Evolutionary conservation across 1,140 invertebrate species (phyloP), one percentile per base, ranked within the genome.

Genomic region (Ephestia elutella): DNA sequence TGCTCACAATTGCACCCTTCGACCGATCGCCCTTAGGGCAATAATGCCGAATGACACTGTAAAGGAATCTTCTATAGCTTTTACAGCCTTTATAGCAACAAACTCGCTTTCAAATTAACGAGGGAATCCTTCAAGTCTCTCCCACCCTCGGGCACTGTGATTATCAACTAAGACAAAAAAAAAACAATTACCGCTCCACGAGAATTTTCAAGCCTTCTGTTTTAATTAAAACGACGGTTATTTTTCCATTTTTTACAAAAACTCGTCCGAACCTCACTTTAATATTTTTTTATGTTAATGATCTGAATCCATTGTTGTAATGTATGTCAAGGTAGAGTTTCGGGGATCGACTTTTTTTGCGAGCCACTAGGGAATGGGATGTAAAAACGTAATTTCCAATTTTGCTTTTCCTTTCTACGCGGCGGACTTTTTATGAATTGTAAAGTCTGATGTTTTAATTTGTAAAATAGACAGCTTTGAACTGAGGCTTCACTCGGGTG

Each of bases 91-190:
- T 63, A 67, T 65, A 65, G 61, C 55, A 54, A 66, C 63, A 63
- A 71, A 68, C 65, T 60, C 68, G 21, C 51, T 66, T 71, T 75
- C 50, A 68, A 73, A 71, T 73, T 77, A 72, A 80, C 65, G 65
- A 78, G 73, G 59, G 71, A 70, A 75, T 76, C 68, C 59, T 69
- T 71, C 71, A 68, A 57, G 63, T 56, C 49, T 55, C 35, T 44
- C 57, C 20, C 10, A 20, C 50, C 62, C 54, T 58, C 49, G 54
- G 55, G 60, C 60, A 50, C 56, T 59, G 58, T 68, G 65, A 74
- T 78, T 71, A 77, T 73, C 60, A 76, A 64, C 69, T 48, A 28
- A 63, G 13, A 53, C 49, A 53, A 63, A 73, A 71, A 75, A 67
- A 63, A 75, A 65, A 75, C 68, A 75, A 74, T 73, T 72, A 71